Evolutionary conservation across 2,888 invertebrate genomes (phyloP), one percentile per base, ranked within the genome.

Genomic region (Eurytoma adleriae): DNA sequence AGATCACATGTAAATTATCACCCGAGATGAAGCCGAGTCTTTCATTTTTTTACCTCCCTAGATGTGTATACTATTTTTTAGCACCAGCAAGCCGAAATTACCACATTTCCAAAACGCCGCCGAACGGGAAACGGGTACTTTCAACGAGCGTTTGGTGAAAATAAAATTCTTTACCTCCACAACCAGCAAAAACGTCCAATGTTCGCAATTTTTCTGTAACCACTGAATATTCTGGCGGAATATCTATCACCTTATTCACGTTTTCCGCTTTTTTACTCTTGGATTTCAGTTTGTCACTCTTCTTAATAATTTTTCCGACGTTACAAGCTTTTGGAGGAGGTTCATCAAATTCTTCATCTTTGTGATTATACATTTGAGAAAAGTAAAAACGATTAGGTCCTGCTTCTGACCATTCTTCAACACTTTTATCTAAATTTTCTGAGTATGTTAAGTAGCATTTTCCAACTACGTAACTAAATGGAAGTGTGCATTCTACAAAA

Each of bases 131-230:
- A n/a, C n/a, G n/a, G n/a, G n/a, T n/a, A n/a, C n/a, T n/a, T n/a
- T n/a, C n/a, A n/a, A n/a, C n/a, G n/a, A n/a, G n/a, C n/a, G n/a
- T n/a, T n/a, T 64, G 52, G n/a, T 48, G 48, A 27, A 30, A 64
- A 64, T n/a, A 40, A n/a, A 16, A 16, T 13, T 18, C 52, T 20
- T 83, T 86, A 92, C 93, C 97, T 61, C 97, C 97, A 90, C 96
- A 96, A 0, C 97, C 97, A 82, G 96, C 96, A 90, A 97, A 97
- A 40, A 97, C 95, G 87, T 97, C 97, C 85, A 97, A 91, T 57
- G 94, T 94, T 83, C 92, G 91, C 77, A 97, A 87, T 50, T 94
- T 94, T 75, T 91, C 89, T 0, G 92, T 84, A 48, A 92, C 87
- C 14, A 85, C 81, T 13, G 91, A 91, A 88, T 90, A 87, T 79